Evolutionary conservation across 2,888 invertebrate genomes (phyloP).

Genomic region (Apamea monoglypha): DNA sequence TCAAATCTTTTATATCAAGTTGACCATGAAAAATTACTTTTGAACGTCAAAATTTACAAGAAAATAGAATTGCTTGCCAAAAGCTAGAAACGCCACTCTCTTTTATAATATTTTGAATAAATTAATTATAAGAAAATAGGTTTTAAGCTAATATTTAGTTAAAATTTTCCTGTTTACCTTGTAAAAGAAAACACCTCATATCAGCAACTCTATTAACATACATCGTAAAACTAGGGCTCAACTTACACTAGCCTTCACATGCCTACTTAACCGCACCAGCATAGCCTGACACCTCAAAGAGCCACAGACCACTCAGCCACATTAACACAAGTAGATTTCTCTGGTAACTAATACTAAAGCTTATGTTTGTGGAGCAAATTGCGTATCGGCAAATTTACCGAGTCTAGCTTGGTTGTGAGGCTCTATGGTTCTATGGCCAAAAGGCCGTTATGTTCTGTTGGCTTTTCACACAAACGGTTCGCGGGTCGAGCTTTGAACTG

Average conservation of each 20-base stretch:
- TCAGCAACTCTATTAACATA: slow-evolving; percentile 1
- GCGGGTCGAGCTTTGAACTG: slow-evolving; percentile 70
- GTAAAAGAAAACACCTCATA: slow-evolving; percentile 23
- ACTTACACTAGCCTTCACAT: not conserved
- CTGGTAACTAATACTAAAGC: slow-evolving; percentile 64
- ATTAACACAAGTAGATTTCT: slow-evolving; percentile 66
- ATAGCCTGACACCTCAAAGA: slow-evolving; percentile 24
- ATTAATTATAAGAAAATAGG: not conserved
- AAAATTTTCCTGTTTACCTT: not conserved
- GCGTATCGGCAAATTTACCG: slow-evolving; percentile 85
- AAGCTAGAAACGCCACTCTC: not conserved
- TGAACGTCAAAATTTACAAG: not conserved
- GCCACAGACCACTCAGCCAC: slow-evolving; percentile 26
- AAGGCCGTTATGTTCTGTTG: slow-evolving; percentile 81
- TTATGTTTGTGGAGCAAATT: slow-evolving; percentile 78
- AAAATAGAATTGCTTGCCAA: too few species aligned
- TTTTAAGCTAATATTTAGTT: not conserved
- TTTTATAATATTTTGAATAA: not conserved
- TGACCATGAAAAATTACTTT: not conserved
- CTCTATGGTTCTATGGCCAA: slow-evolving; percentile 40
- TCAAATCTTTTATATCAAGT: not conserved
- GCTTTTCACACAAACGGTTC: slow-evolving; percentile 84
- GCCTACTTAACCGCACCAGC: not conserved
- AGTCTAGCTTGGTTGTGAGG: slow-evolving; percentile 60
- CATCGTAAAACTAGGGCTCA: not conserved